phyloP scores from a whole-genome alignment of 2,113 vertebrate species.

The Propithecus coquereli region DNA sequence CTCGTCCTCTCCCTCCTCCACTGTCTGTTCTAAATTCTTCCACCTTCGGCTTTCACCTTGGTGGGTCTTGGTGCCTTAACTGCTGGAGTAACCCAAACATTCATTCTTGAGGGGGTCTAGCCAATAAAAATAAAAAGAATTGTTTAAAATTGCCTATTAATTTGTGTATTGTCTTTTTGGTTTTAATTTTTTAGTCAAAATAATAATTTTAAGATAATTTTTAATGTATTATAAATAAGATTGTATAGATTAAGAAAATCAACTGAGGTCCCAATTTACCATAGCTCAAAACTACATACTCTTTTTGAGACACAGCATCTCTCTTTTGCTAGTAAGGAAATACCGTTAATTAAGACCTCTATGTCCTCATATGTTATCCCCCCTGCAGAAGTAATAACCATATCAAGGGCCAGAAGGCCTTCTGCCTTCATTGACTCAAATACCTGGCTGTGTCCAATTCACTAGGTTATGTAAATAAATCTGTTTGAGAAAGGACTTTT shows the following conservation, averaged over 20 bases:
- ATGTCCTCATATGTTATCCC: neutral
- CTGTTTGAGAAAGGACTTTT: constrained; percentile 17
- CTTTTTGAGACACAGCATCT: neutral
- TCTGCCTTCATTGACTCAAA: neutral
- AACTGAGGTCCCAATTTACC: neutral
- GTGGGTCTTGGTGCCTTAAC: neutral
- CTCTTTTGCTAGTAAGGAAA: neutral
- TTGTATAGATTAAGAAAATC: neutral
- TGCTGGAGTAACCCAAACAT: neutral
- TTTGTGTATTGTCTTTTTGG: neutral
- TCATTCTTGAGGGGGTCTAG: neutral
- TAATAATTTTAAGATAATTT: constrained; percentile 1
- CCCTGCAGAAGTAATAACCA: neutral
- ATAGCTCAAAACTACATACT: neutral
- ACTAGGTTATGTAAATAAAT: neutral
- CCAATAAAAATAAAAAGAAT: neutral
- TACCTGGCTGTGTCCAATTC: neutral
- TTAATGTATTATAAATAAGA: neutral
- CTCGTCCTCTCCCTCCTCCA: neutral
- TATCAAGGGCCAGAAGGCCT: neutral
- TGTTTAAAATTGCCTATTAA: constrained; percentile 22
- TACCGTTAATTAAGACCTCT: neutral
- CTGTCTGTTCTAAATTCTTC: neutral
- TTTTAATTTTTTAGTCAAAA: constrained; percentile 15
- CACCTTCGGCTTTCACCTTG: neutral